Percentiles rank a stretch among this genome's conserved stretches.
Conservation (phyloP, 1,140 invertebrate genomes). For the Calosoma granatense region DNA sequence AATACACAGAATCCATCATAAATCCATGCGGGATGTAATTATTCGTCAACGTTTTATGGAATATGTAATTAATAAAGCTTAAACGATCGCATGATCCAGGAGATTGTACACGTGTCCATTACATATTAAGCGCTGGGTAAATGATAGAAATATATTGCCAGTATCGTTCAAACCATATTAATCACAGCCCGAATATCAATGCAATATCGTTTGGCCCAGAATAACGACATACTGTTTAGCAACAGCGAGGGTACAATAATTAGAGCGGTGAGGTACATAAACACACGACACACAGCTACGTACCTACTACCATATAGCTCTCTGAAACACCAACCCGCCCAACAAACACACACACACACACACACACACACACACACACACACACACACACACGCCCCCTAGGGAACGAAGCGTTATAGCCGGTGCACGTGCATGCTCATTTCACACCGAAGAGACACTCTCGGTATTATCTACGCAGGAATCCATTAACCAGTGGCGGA, state of each 20-base stretch:
- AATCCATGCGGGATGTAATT: neutral
- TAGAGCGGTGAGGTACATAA: no score
- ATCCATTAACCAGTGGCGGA: no score
- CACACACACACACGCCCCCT: no score
- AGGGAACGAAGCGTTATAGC: no score
- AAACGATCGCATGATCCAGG: slow-evolving; percentile 5
- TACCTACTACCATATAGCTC: no score
- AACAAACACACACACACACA: no score
- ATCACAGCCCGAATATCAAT: neutral
- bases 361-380: no score
- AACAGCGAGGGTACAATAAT: no score
- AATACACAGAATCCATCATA: neutral
- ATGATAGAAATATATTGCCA: slow-evolving; percentile 3
- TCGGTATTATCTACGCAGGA: neutral
- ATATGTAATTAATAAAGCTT: slow-evolving; percentile 5
- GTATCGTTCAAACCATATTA: neutral
- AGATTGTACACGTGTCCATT: slow-evolving; percentile 2
- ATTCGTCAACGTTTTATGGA: slow-evolving; percentile 1
- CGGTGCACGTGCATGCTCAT: neutral
- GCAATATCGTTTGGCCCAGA: neutral
- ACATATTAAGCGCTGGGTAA: slow-evolving; percentile 1
- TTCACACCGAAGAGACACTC: neutral
- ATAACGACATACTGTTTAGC: neutral
- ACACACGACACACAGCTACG: no score
- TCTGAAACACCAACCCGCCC: no score